These are phyloP conservation scores for Tyria jacobaeae DNA, from an alignment of 2,888 invertebrate genomes.

Conservation along the genomic window DNA sequence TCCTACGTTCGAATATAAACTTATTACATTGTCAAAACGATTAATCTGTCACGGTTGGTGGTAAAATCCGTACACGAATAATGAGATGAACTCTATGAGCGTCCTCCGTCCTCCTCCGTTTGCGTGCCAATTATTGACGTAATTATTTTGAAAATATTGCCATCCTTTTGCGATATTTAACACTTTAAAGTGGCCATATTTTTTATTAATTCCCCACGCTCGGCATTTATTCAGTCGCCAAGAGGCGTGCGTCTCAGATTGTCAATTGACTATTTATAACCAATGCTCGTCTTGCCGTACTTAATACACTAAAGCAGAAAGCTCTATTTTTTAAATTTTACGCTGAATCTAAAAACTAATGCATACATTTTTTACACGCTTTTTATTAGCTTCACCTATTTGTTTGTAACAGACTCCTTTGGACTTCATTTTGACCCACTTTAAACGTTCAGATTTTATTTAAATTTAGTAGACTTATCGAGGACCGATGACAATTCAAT, in stretches of 20 bases:
- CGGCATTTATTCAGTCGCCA: slow-evolving; percentile 66
- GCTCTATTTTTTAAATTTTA: slow-evolving; percentile 35
- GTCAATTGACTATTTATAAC: slow-evolving; percentile 76
- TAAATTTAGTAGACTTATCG: no score
- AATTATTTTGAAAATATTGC: slow-evolving; percentile 85
- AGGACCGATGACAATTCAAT: no score
- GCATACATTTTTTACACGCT: neutral
- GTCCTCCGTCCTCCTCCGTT: slow-evolving; percentile 63
- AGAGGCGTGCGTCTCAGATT: slow-evolving; percentile 63
- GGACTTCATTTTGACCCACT: no score
- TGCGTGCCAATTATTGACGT: slow-evolving; percentile 86
- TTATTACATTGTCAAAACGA: slow-evolving; percentile 84
- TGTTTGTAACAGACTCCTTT: no score
- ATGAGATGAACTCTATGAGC: slow-evolving; percentile 75
- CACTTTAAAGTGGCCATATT: slow-evolving; percentile 75
- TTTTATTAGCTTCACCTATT: neutral
- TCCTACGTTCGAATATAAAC: slow-evolving; percentile 72
- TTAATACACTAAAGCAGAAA: slow-evolving; percentile 51
- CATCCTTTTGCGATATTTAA: slow-evolving; percentile 79
- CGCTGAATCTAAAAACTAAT: slow-evolving; percentile 25
- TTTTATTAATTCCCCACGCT: slow-evolving; percentile 71
- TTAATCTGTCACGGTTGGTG: slow-evolving; percentile 84
- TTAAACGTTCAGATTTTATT: no score
- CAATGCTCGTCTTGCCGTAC: slow-evolving; percentile 48
- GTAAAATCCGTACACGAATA: slow-evolving; percentile 80